phyloP scores from a whole-genome alignment of 2,113 vertebrate species.

The Xyrauchen texanus region DNA sequence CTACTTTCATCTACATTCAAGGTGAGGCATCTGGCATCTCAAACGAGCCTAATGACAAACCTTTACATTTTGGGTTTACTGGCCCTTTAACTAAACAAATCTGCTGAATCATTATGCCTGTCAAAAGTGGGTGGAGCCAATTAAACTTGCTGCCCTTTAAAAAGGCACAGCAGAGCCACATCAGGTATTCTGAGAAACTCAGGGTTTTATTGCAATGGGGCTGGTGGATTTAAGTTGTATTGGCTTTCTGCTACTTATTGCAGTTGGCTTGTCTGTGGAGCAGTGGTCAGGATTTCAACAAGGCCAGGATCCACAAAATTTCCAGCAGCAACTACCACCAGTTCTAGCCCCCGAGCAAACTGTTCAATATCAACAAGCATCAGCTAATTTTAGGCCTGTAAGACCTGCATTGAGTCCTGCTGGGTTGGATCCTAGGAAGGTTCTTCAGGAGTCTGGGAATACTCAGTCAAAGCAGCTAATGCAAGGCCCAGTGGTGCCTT shows the following conservation, averaged over 20 bases:
- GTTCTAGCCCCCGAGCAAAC: background rate
- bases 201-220: background rate
- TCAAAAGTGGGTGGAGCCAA: background rate
- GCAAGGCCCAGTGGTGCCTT: constrained; percentile 44
- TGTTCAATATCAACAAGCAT: background rate
- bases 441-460: background rate
- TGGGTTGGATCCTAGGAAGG: background rate
- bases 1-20: no score
- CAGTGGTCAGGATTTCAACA: background rate
- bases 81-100: background rate
- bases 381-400: background rate
- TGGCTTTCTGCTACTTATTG: background rate
- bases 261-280: background rate
- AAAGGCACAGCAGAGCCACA: background rate
- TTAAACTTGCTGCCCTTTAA: background rate
- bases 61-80: no score
- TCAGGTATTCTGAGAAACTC: background rate
- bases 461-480: background rate
- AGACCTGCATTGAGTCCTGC: background rate
- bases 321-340: background rate
- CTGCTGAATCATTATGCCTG: background rate
- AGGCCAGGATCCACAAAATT: background rate
- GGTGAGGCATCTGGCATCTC: no score
- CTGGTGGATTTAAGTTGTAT: background rate
- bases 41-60: no score